Conservation (phyloP, 2,888 invertebrate genomes). For the Cryptocephalus primarius region DNA sequence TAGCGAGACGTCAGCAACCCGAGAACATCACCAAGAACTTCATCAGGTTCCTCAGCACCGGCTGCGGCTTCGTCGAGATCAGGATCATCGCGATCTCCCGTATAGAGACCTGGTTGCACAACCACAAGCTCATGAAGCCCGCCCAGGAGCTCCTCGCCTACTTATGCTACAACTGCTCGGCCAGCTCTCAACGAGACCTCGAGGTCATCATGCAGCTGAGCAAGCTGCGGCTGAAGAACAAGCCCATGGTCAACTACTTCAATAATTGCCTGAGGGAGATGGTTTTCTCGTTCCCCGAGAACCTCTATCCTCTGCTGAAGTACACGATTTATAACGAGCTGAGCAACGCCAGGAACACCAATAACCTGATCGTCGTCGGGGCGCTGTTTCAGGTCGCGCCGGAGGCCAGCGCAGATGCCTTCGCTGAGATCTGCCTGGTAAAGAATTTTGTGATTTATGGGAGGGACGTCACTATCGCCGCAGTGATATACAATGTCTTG, state of each 20-base stretch:
- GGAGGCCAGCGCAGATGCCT: slow-evolving; percentile 67
- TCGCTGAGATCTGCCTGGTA: slow-evolving; percentile 72
- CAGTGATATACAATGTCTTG: not conserved
- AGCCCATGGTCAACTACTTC: slow-evolving; percentile 82
- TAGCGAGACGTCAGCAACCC: slow-evolving; percentile 73
- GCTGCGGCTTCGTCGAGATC: slow-evolving; percentile 80
- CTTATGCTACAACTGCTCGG: slow-evolving; percentile 81
- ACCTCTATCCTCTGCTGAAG: slow-evolving; percentile 74
- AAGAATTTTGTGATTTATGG: slow-evolving; percentile 11
- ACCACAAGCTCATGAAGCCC: slow-evolving; percentile 84
- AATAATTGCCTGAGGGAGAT: slow-evolving; percentile 82
- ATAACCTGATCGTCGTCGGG: slow-evolving; percentile 86
- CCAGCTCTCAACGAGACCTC: slow-evolving; percentile 51
- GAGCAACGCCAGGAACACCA: slow-evolving; percentile 83
- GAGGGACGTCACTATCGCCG: no score
- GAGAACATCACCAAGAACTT: slow-evolving; percentile 84
- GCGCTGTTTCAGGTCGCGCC: slow-evolving; percentile 80
- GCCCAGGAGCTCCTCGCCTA: slow-evolving; percentile 87
- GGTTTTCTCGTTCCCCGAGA: slow-evolving; percentile 72
- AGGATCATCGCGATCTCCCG: slow-evolving; percentile 67
- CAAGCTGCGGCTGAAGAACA: slow-evolving; percentile 87
- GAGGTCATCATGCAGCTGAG: slow-evolving; percentile 69
- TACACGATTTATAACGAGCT: slow-evolving; percentile 93
- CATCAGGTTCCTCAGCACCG: slow-evolving; percentile 70
- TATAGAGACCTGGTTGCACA: slow-evolving; percentile 89